Conservation (phyloP, 2,113 vertebrate genomes). For the Natator depressus region DNA sequence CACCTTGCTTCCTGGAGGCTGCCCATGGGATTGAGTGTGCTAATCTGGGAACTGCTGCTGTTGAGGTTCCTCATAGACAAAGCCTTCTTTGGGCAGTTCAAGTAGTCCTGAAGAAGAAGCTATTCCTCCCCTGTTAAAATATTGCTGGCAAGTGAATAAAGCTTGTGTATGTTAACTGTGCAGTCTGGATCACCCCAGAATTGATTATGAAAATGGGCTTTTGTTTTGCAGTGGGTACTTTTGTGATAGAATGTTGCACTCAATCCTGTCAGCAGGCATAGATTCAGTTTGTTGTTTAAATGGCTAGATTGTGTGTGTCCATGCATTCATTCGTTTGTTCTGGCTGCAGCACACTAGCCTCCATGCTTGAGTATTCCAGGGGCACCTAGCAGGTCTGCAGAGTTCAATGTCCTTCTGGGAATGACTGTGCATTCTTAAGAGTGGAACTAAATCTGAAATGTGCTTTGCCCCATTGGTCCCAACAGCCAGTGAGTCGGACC, state of each 20-base stretch:
- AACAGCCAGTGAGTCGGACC: not conserved
- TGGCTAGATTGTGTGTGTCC: too few relatives aligned
- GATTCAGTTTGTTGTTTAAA: not conserved
- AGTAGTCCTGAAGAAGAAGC: not conserved
- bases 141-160: fast-evolving
- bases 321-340: too few relatives aligned
- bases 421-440: not conserved
- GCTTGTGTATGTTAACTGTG: not conserved
- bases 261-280: not conserved
- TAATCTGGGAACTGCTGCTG: not conserved
- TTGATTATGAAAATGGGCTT: not conserved
- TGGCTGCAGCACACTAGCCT: not conserved
- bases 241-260: not conserved
- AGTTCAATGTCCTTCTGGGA: not conserved
- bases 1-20: not conserved
- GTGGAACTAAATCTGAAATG: not conserved
- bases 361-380: not conserved
- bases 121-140: not conserved
- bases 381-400: not conserved
- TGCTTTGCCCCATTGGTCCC: not conserved
- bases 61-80: fast-evolving
- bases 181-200: not conserved
- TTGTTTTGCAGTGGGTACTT: fast-evolving
- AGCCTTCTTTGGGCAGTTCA: not conserved
- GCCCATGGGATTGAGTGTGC: not conserved